phyloP scores from a whole-genome alignment of 2,888 invertebrate species.

The Nebria brevicollis region DNA sequence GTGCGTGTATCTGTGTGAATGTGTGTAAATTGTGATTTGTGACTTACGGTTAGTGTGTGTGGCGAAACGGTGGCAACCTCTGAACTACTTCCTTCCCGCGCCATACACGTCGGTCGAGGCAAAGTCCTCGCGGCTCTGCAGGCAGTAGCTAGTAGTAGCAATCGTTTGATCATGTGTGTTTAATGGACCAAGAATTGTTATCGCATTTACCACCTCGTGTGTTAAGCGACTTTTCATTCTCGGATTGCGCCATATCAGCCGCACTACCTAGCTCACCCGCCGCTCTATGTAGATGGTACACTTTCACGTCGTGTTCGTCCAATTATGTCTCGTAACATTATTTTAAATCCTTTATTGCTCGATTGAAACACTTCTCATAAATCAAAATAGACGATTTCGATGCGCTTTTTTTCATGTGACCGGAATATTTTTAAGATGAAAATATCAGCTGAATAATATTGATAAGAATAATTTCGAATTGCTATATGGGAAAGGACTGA shows the following conservation, averaged over 20 bases:
- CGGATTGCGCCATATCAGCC: conserved; percentile 17
- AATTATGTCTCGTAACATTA: background rate
- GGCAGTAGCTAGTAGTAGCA: background rate
- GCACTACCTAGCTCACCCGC: conserved; percentile 7
- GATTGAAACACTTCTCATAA: background rate
- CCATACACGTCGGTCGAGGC: background rate
- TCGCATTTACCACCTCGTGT: conserved; percentile 32
- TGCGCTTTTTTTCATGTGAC: too few relatives aligned
- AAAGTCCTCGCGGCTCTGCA: background rate
- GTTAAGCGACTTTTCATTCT: conserved; percentile 33
- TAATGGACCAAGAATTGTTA: conserved; percentile 37
- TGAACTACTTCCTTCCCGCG: conserved; percentile 14
- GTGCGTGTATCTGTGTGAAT: background rate
- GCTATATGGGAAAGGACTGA: too few relatives aligned
- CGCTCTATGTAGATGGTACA: background rate
- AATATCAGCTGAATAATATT: too few relatives aligned
- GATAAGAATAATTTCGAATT: too few relatives aligned
- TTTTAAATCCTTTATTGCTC: background rate
- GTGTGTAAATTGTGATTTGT: conserved; percentile 32
- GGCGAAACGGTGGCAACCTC: conserved; percentile 23
- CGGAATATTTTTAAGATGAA: too few relatives aligned
- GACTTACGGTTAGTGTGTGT: conserved; percentile 22
- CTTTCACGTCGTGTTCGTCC: background rate
- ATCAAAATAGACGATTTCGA: too few relatives aligned
- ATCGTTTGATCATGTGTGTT: conserved; percentile 39